Percentiles rank a stretch among this genome's conserved stretches.
phyloP scores from a whole-genome alignment of 2,888 invertebrate genomes.

The Ophonus ardosiacus region DNA sequence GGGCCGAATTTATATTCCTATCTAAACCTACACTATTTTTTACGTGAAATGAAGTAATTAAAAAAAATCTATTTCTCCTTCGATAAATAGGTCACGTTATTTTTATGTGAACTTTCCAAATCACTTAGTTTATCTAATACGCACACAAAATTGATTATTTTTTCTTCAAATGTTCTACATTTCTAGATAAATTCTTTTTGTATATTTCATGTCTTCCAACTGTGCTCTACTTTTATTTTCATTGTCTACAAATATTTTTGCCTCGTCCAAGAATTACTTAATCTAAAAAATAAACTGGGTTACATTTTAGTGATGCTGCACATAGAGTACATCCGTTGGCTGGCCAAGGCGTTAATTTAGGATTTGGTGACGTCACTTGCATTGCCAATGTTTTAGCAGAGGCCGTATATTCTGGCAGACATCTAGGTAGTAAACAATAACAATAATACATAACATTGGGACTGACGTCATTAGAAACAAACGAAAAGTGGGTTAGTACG shows the following conservation, averaged over 20 bases:
- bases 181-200: not conserved
- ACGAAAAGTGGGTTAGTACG: no score
- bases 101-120: not conserved
- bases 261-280: slow-evolving; percentile 32
- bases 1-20: no score
- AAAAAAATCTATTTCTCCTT: not conserved
- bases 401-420: slow-evolving; percentile 85
- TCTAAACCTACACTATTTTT: no score
- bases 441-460: not conserved
- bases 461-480: no score
- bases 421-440: slow-evolving; percentile 78
- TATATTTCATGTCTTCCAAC: not conserved
- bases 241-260: slow-evolving; percentile 12
- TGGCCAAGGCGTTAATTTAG: slow-evolving; percentile 98
- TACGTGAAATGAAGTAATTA: no score
- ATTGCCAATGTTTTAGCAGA: slow-evolving; percentile 85
- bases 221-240: not conserved
- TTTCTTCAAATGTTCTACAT: not conserved
- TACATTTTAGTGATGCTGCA: slow-evolving; percentile 85
- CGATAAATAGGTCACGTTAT: not conserved
- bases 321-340: slow-evolving; percentile 97
- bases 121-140: not conserved
- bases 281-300: slow-evolving; percentile 26
- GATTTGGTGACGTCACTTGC: slow-evolving; percentile 93
- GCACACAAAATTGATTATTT: not conserved